These are phyloP conservation scores for Melipona beecheii DNA, from an alignment of 2,888 invertebrate genomes.

Conservation along the genomic window DNA sequence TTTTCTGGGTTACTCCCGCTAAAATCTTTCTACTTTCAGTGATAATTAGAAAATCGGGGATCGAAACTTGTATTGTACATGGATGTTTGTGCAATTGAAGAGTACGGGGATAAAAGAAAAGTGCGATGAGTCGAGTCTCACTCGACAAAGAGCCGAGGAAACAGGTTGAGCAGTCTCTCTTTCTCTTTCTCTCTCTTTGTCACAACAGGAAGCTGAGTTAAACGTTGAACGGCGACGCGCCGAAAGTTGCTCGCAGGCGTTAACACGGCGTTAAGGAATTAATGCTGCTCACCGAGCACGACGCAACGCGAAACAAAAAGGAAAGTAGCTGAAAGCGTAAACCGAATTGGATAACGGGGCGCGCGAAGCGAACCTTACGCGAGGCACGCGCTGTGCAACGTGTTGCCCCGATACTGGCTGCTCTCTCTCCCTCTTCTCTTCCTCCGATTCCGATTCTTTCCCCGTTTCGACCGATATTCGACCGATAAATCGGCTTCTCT, in stretches of 20 bases:
- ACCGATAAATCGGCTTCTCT: constrained; percentile 65
- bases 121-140: too few relatives aligned
- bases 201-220: constrained; percentile 57
- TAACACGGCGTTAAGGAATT: constrained; percentile 72
- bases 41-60: too few relatives aligned
- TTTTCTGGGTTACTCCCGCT: too few relatives aligned
- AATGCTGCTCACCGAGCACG: constrained; percentile 74
- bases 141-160: too few relatives aligned
- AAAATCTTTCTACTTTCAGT: too few relatives aligned
- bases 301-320: constrained; percentile 76
- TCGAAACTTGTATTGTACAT: too few relatives aligned
- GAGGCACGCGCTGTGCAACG: constrained; percentile 42
- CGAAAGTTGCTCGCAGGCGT: constrained; percentile 60
- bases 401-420: constrained; percentile 15
- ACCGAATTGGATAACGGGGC: constrained; percentile 77
- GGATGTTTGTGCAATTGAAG: too few relatives aligned
- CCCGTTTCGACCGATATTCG: constrained; percentile 34
- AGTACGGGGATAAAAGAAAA: too few relatives aligned
- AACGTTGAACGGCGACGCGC: constrained; percentile 48
- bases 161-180: too few relatives aligned
- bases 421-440: background rate
- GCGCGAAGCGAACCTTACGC: constrained; percentile 60
- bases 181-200: constrained; percentile 15
- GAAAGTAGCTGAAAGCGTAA: constrained; percentile 81
- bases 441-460: constrained; percentile 3